Base-by-base conservation (phyloP, 2,797 vertebrate species). In the Eutrigla gurnardus region DNA sequence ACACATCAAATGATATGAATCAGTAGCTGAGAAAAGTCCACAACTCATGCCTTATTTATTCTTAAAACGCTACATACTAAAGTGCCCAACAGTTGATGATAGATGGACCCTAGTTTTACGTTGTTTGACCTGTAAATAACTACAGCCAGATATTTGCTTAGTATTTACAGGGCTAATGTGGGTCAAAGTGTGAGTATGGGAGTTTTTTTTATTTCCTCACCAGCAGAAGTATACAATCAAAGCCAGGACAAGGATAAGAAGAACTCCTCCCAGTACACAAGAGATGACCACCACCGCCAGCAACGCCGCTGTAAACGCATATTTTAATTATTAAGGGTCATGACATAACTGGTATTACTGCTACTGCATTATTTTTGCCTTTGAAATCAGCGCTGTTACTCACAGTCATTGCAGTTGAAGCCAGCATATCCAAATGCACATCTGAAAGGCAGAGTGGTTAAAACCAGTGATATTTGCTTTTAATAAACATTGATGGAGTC, bases 341-440 rank as follows among this genome's bases (percentile, higher is more conserved):
- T n/a, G 1, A 4, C 36, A 36, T 13, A 50, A n/a, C 4, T 47
- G 4, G 13, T 6, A 11, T 5, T 3, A 7, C 47, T 39, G 4
- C n/a, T 60, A 15, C 40, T 37, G 3, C 36, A 35, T 10, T 7
- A 32, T 36, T 50, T 58, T 13, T 36, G 5, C 36, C 17, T 57
- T 18, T 58, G 7, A 43, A 50, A 47, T 47, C 4, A 4, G 1
- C 9, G 2, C n/a, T 54, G 17, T 55, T 72, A 88, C 95, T 94
- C 87, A 96, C 95, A 92, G 75, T 96, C 93, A 13, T 85, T 79
- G 79, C 95, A 96, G 88, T 95, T 95, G 79, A 96, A 94, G 62
- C 95, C 95, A 15, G 86, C 65, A 7, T 94, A 93, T 64, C 95
- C 95, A 75, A 95, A 95, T 4, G 93, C 0, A 82, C 95, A 96